Evolutionary conservation across 2,888 invertebrate genomes (phyloP).

Genomic region (Limenitis camilla): DNA sequence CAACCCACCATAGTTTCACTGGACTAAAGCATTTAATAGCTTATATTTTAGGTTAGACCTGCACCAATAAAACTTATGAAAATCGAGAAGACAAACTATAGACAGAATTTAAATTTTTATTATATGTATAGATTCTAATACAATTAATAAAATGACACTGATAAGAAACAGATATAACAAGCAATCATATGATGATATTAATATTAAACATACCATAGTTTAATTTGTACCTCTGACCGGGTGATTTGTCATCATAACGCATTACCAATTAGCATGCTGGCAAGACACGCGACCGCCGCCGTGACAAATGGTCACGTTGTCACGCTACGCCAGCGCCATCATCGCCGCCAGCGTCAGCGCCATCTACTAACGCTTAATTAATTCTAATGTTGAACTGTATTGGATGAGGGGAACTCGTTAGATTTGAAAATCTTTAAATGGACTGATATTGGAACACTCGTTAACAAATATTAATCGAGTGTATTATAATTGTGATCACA

Average conservation of each 20-base stretch:
- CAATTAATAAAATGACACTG: too few relatives aligned
- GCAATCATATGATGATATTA: background rate
- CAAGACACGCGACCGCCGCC: slow-evolving; percentile 23
- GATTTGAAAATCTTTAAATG: too few relatives aligned
- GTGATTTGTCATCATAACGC: slow-evolving; percentile 28
- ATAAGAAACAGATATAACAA: background rate
- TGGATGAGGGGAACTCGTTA: background rate
- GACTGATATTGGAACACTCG: too few relatives aligned
- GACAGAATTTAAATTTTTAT: too few relatives aligned
- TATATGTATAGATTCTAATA: too few relatives aligned
- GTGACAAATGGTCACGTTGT: slow-evolving; percentile 23
- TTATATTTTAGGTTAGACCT: too few relatives aligned
- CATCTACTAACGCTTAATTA: slow-evolving; percentile 13
- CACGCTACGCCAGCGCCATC: slow-evolving; percentile 24
- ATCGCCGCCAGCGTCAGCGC: background rate
- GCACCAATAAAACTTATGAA: too few relatives aligned
- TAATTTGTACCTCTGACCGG: slow-evolving; percentile 16
- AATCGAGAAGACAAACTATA: too few relatives aligned
- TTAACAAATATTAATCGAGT: too few relatives aligned
- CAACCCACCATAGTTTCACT: too few relatives aligned
- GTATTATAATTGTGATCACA: too few relatives aligned
- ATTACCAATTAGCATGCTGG: slow-evolving; percentile 24
- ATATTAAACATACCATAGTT: slow-evolving; percentile 16
- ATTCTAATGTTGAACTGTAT: slow-evolving; percentile 13
- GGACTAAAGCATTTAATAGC: too few relatives aligned